Evolutionary conservation across 2,113 vertebrate genomes (phyloP).

Genomic region (Cettia cetti): DNA sequence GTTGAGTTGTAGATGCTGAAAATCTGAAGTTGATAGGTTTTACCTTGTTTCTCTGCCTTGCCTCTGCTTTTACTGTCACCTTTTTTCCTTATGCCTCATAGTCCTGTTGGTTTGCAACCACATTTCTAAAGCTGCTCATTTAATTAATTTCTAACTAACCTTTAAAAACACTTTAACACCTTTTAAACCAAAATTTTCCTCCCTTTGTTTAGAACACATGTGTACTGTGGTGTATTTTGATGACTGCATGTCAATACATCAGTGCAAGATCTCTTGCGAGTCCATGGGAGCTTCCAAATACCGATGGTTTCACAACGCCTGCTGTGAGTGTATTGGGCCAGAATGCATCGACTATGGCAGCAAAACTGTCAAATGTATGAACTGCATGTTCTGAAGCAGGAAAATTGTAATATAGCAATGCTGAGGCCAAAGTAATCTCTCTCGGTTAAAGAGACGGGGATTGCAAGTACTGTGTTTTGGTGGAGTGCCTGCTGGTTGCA

Average conservation of each 20-base stretch:
- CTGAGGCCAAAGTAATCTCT: constrained; percentile 44
- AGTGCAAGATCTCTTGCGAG: constrained; percentile 97
- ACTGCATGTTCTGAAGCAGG: constrained; percentile 90
- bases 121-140: neutral
- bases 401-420: neutral
- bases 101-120: neutral
- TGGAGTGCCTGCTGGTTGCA: constrained; percentile 28
- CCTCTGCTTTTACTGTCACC: neutral
- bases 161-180: neutral
- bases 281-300: constrained; percentile 99
- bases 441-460: neutral
- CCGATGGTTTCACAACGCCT: constrained; percentile 99
- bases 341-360: constrained; percentile 98
- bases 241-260: constrained; percentile 97
- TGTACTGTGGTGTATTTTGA: constrained; percentile 99
- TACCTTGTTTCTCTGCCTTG: neutral
- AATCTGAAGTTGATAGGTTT: neutral
- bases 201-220: constrained; percentile 81
- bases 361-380: constrained; percentile 95
- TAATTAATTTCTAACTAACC: neutral
- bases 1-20: neutral
- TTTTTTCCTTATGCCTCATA: neutral
- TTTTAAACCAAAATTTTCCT: neutral
- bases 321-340: constrained; percentile 96
- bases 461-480: neutral